Evolutionary conservation across 2,797 vertebrate species (phyloP).

Genomic region (Rhinophrynus dorsalis): DNA sequence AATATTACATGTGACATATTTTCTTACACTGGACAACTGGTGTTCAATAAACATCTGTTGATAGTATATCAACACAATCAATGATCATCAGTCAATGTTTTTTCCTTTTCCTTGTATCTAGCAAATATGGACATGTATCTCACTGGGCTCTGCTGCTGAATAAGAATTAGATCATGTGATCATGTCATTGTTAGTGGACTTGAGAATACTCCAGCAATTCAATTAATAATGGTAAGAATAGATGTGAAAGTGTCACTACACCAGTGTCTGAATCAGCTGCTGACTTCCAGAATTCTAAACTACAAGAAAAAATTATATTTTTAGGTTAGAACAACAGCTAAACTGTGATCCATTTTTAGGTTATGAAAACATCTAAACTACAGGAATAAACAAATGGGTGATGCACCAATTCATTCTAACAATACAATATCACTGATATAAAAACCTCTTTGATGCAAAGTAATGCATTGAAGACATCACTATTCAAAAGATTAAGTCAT

Average conservation of each 20-base stretch:
- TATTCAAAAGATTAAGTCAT: too few species aligned
- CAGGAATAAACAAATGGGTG: too few species aligned
- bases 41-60: not conserved
- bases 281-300: not conserved
- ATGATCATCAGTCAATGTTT: too few species aligned
- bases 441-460: too few species aligned
- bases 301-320: not conserved
- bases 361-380: too few species aligned
- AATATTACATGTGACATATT: too few species aligned
- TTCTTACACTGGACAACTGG: not conserved
- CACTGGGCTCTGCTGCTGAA: not conserved
- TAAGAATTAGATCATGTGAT: not conserved
- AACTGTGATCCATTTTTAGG: too few species aligned
- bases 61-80: too few species aligned
- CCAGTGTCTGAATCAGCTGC: not conserved
- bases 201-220: conserved; percentile 19
- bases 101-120: not conserved
- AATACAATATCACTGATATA: too few species aligned
- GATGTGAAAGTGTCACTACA: not conserved
- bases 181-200: conserved; percentile 5
- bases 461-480: too few species aligned
- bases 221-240: not conserved
- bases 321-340: not conserved
- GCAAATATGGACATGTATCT: not conserved
- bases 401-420: too few species aligned